Evolutionary conservation across 35 echinoderm and acorn worm genomes (phyloP).

Genomic region (Hemicentrotus pulcherrimus): DNA sequence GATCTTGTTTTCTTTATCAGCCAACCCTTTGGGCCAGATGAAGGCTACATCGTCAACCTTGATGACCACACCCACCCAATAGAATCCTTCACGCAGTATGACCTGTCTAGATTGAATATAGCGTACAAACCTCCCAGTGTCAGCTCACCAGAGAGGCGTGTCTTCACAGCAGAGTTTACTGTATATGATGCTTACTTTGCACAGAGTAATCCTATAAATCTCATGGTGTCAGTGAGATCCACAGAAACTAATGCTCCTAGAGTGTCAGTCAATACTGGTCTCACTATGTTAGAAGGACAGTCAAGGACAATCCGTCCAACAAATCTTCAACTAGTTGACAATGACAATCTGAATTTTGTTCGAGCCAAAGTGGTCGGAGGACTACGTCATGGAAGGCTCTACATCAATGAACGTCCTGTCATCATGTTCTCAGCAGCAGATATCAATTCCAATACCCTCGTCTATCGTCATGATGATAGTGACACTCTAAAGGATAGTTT

Average conservation of each 20-base stretch:
- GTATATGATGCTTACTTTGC: conserved; percentile 87
- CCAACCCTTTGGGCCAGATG: conserved; percentile 62
- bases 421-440: conserved; percentile 92
- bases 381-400: conserved; percentile 74
- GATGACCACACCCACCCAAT: conserved; percentile 88
- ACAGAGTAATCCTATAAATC: conserved; percentile 70
- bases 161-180: conserved; percentile 68
- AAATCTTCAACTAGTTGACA: conserved; percentile 88
- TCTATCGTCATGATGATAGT: conserved; percentile 91
- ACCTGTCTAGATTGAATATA: conserved; percentile 84
- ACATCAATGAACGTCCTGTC: conserved; percentile 71
- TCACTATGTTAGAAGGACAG: conserved; percentile 93
- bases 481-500: conserved; percentile 90
- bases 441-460: conserved; percentile 67
- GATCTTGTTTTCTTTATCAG: conserved; percentile 81
- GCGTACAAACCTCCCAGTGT: conserved; percentile 86
- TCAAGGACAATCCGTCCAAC: conserved; percentile 76
- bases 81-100: conserved; percentile 86
- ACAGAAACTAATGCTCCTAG: conserved; percentile 84
- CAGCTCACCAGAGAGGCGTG: conserved; percentile 72
- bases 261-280: conserved; percentile 80
- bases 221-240: conserved; percentile 81
- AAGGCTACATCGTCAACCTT: conserved; percentile 92
- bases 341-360: conserved; percentile 83
- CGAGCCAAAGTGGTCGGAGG: conserved; percentile 87